Base-by-base conservation (phyloP, 2,888 invertebrate genomes). In the Seladonia tumulorum region DNA sequence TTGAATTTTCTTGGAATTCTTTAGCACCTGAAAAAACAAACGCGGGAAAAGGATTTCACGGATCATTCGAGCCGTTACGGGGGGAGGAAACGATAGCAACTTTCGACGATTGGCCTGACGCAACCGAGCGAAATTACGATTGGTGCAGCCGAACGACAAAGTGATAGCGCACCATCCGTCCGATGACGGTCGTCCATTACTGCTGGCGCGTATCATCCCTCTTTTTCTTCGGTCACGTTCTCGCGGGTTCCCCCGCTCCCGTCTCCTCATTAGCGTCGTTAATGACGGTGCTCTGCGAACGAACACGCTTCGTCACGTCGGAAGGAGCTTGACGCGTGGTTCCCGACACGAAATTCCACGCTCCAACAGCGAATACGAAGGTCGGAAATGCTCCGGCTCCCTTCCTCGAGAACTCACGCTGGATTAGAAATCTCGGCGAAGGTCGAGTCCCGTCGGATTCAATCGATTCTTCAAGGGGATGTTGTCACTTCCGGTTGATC, bases 101-200 rank as follows among this genome's bases (percentile, higher is more conserved):
- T 68, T 39, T 39, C 68, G 39, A 66, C 66, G 16, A 49, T 81
- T 14, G 72, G n/a, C 12, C 42, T 91, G 86, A 80, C 75, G 89
- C 80, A 91, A 91, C 83, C 79, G 60, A 75, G 78, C 80, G 86
- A 88, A 91, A 91, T 91, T 86, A 80, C 86, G 68, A 90, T 89
- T 88, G 81, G 72, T 35, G 22, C 66, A 45, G 39, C 53, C 60
- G 47, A 73, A 57, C 70, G 82, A 88, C 79, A 68, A 81, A 74
- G 79, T 25, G 57, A 68, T 72, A 25, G 16, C 7, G 47, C 25
- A 60, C 25, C 60, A 12, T 60, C 60, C 45, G 88, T 79, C 87
- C 73, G 87, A 87, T 81, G 82, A 89, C 79, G 77, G 29, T 16
- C 68, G 83, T 49, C 76, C 53, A 63, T 87, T 91, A 85, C 87